Percentiles rank a stretch among this genome's conserved stretches.
phyloP scores from a whole-genome alignment of 2,888 invertebrate species.

The Drosophila neutralis region DNA sequence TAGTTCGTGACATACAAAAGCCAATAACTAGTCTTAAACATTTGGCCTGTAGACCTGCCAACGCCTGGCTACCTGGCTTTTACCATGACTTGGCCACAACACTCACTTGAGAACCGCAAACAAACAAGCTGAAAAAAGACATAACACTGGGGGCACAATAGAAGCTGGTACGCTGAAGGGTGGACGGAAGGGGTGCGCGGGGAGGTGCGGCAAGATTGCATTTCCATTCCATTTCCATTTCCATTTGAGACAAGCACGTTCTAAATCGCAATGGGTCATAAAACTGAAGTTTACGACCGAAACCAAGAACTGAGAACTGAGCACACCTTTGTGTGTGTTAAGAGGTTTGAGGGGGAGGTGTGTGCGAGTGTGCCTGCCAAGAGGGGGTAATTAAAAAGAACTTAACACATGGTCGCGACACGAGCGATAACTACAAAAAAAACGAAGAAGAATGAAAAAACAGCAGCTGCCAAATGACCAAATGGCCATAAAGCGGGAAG shows the following conservation, averaged over 20 bases:
- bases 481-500: conserved; percentile 13
- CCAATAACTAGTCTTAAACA: not conserved
- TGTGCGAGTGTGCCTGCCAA: not conserved
- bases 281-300: conserved; percentile 52
- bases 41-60: not conserved
- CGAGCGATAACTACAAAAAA: conserved; percentile 42
- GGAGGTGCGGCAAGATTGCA: conserved; percentile 31
- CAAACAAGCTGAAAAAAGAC: not conserved
- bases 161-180: conserved; percentile 23
- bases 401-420: conserved; percentile 70
- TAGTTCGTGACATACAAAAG: conserved; percentile 1
- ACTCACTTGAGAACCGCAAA: not conserved
- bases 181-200: not conserved
- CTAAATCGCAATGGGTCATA: conserved; percentile 50
- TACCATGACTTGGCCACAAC: not conserved
- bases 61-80: not conserved
- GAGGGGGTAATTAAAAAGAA: conserved; percentile 69
- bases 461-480: conserved; percentile 26
- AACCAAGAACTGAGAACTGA: conserved; percentile 22
- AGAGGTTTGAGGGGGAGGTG: not conserved
- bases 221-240: conserved; percentile 32
- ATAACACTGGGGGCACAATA: conserved; percentile 22
- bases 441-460: not conserved
- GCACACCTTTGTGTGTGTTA: conserved; percentile 28
- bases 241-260: conserved; percentile 41